Evolutionary conservation across 2,888 invertebrate species (phyloP).

Genomic region (Pediacus dermestoides): DNA sequence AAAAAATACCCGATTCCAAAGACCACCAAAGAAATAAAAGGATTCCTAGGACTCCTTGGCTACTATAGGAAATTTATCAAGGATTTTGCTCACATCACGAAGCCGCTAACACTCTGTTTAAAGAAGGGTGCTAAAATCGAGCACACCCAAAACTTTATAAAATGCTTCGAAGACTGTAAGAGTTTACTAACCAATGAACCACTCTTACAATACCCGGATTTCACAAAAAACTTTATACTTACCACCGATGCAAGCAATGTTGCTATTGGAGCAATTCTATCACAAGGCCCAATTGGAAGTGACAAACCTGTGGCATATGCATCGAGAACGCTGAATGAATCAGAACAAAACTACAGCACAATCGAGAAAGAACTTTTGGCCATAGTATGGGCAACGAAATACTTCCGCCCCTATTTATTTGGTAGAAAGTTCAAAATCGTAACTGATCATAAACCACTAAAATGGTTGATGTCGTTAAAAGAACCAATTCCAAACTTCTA

Average conservation of each 20-base stretch:
- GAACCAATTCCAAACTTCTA: constrained; percentile 29
- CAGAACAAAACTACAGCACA: too few species aligned
- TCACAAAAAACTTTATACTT: constrained; percentile 24
- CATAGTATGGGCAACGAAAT: too few species aligned
- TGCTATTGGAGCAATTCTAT: constrained; percentile 33
- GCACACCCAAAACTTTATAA: constrained; percentile 8
- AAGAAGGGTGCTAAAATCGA: constrained; percentile 26
- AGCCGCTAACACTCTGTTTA: constrained; percentile 19
- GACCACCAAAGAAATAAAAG: constrained; percentile 14
- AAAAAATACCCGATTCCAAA: constrained; percentile 14
- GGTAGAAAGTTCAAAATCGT: constrained; percentile 32
- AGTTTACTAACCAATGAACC: constrained; percentile 4
- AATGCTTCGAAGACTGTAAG: constrained; percentile 15
- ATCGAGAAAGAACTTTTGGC: constrained; percentile 29
- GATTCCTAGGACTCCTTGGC: constrained; percentile 30
- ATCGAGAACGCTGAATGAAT: constrained; percentile 22
- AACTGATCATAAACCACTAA: constrained; percentile 37
- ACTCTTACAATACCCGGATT: constrained; percentile 14
- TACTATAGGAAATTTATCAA: constrained; percentile 19
- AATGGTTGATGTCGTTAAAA: constrained; percentile 26
- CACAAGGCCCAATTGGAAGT: constrained; percentile 29
- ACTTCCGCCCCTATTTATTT: constrained; percentile 20
- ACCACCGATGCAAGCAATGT: constrained; percentile 35
- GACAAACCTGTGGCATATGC: constrained; percentile 28
- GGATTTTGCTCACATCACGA: constrained; percentile 14